phyloP scores from a whole-genome alignment of 2,113 vertebrate genomes.

The Lota lota region DNA sequence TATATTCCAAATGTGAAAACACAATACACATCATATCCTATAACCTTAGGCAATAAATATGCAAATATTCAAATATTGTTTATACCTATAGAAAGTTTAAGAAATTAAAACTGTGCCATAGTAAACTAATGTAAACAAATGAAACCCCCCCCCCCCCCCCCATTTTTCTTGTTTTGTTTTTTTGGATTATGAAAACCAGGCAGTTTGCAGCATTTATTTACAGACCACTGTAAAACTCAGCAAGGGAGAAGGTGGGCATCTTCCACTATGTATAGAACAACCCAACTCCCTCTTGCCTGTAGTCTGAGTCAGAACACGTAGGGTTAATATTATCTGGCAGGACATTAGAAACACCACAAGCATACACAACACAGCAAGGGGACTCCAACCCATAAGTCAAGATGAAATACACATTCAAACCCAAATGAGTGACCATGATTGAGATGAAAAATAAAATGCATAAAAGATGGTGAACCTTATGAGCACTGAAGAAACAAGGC shows the following conservation, averaged over 20 bases:
- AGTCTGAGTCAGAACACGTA: constrained; percentile 16
- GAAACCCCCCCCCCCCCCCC: constrained; percentile 58
- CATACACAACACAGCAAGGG: constrained; percentile 3
- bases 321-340: constrained; percentile 14
- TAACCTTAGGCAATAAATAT: constrained; percentile 99
- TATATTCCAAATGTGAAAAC: constrained; percentile 99
- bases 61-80: constrained; percentile 84
- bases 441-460: not conserved
- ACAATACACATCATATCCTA: constrained; percentile 90
- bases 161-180: constrained; percentile 48
- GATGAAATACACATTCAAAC: no score
- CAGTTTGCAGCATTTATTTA: constrained; percentile 85
- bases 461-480: not conserved
- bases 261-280: constrained; percentile 28
- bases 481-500: constrained; percentile 11
- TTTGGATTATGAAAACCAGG: constrained; percentile 69
- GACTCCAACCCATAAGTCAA: not conserved
- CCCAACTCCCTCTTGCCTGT: constrained; percentile 9
- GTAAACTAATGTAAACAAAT: constrained; percentile 99
- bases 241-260: constrained; percentile 29
- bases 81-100: constrained; percentile 77
- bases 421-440: not conserved
- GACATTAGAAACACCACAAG: not conserved
- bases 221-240: constrained; percentile 63
- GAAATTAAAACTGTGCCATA: constrained; percentile 94